Evolutionary conservation across 2,888 invertebrate species (phyloP).

Genomic region (Celastrina argiolus): DNA sequence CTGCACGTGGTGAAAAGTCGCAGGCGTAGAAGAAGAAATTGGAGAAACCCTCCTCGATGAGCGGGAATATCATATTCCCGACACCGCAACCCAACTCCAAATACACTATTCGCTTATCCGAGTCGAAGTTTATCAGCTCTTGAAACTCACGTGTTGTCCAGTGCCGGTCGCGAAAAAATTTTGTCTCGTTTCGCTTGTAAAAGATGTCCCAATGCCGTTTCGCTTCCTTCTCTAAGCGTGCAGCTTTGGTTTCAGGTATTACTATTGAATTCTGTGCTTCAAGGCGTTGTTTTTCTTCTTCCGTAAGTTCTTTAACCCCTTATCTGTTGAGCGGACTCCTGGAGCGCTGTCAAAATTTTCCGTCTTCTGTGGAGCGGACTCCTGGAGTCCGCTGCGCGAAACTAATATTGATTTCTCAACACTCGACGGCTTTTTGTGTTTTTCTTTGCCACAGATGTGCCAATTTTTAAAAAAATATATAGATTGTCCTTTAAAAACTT

Average conservation of each 20-base stretch:
- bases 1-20: conserved; percentile 94
- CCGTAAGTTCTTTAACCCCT: conserved; percentile 77
- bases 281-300: conserved; percentile 80
- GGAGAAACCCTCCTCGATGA: conserved; percentile 85
- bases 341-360: too few species aligned
- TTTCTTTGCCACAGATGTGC: too few species aligned
- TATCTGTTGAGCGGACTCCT: too few species aligned
- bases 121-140: conserved; percentile 81
- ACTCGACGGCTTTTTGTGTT: too few species aligned
- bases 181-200: conserved; percentile 94
- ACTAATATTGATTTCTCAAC: too few species aligned
- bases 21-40: conserved; percentile 88
- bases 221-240: conserved; percentile 87
- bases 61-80: conserved; percentile 96
- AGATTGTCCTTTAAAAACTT: too few species aligned
- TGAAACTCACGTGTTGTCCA: conserved; percentile 98
- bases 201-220: conserved; percentile 97
- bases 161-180: conserved; percentile 96
- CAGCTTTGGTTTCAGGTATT: conserved; percentile 83
- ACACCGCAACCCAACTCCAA: conserved; percentile 97
- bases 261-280: conserved; percentile 80
- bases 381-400: too few species aligned
- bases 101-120: conserved; percentile 78
- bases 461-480: too few species aligned
- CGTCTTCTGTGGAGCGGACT: too few species aligned